A percentile compares a stretch with the other conserved stretches of the same genome.
Evolutionary conservation across 37 sponge, comb jelly and placozoan species (phyloP).

Genomic region (Aplysina aerophoba): DNA sequence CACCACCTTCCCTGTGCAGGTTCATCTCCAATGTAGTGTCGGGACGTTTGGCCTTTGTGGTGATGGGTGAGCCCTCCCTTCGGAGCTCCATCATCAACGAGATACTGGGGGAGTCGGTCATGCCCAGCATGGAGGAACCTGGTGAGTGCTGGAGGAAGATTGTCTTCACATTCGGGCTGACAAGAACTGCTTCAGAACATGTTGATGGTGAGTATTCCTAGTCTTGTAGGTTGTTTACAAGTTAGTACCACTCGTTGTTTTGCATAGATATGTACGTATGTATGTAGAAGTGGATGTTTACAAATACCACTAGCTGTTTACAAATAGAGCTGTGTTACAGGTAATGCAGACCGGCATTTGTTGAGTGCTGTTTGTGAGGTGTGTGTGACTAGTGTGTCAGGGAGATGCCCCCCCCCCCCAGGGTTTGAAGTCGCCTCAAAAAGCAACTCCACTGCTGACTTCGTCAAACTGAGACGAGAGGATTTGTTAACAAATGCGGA

Average conservation of each 20-base stretch:
- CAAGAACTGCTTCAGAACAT: conserved; percentile 46
- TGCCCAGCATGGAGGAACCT: conserved; percentile 44
- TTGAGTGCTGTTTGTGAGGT: neutral
- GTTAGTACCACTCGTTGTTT: too few relatives aligned
- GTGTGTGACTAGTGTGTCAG: neutral
- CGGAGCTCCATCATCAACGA: conserved; percentile 72
- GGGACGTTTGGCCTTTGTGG: conserved; percentile 78
- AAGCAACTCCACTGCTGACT: neutral
- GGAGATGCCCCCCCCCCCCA: neutral
- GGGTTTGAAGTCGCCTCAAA: conserved; percentile 12
- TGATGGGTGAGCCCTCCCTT: conserved; percentile 74
- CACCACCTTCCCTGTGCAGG: neutral
- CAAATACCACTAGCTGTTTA: neutral
- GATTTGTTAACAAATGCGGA: neutral
- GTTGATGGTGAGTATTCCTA: conserved; percentile 43
- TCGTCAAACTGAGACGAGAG: neutral
- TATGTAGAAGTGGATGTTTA: neutral
- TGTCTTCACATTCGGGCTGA: conserved; percentile 72
- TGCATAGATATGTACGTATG: too few relatives aligned
- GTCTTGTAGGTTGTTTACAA: neutral
- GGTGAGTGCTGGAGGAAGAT: conserved; percentile 83
- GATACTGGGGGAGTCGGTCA: conserved; percentile 79
- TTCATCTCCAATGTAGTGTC: conserved; percentile 85
- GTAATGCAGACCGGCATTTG: neutral
- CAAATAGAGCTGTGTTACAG: neutral